Evolutionary conservation across 2,113 vertebrate genomes (phyloP).

Genomic region (Gymnorhina tibicen): DNA sequence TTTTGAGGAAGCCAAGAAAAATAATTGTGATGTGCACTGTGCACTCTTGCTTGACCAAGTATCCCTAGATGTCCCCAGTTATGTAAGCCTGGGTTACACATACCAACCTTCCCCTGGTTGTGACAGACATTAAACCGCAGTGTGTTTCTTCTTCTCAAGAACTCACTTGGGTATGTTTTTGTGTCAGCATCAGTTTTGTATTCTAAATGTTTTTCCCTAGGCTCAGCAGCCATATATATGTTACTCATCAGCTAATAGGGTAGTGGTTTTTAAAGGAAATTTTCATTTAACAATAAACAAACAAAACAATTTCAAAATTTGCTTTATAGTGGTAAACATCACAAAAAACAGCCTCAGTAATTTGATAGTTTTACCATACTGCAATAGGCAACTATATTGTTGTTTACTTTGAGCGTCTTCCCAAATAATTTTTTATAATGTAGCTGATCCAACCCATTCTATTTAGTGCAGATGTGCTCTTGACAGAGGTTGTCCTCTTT

Average conservation of each 20-base stretch:
- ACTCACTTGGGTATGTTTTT: background rate
- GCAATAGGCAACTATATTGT: background rate
- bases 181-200: background rate
- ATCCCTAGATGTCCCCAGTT: background rate
- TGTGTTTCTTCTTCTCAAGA: background rate
- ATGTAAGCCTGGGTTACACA: background rate
- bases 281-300: background rate
- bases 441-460: background rate
- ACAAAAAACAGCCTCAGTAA: background rate
- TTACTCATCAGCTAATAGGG: background rate
- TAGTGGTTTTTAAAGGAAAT: background rate
- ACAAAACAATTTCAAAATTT: background rate
- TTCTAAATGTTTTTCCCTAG: background rate
- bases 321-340: background rate
- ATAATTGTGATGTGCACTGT: background rate
- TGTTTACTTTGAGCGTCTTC: background rate
- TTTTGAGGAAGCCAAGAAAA: background rate
- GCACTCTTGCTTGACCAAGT: background rate
- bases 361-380: background rate
- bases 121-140: slow-evolving; percentile 70
- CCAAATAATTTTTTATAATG: background rate
- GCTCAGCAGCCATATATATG: background rate
- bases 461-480: background rate
- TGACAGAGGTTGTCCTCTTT: background rate
- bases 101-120: slow-evolving; percentile 52